Percentiles rank a stretch among this genome's conserved stretches.
Evolutionary conservation across 2,113 vertebrate genomes (phyloP).

Genomic region (Tupaia tana): DNA sequence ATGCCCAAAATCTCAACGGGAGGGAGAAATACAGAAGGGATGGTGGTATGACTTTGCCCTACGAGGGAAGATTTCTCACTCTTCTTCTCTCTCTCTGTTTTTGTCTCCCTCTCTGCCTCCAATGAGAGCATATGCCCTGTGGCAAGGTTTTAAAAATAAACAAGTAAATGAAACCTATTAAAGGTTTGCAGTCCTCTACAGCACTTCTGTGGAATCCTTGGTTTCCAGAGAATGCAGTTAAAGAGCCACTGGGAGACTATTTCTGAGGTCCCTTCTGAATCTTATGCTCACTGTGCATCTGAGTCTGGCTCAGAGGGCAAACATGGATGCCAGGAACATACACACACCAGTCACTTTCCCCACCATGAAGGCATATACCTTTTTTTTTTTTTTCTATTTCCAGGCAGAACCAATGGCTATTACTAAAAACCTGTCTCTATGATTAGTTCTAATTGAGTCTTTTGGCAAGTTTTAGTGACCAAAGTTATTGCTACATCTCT

Average conservation of each 20-base stretch:
- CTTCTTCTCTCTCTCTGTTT: too few species aligned
- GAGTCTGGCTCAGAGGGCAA: not conserved
- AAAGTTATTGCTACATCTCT: not conserved
- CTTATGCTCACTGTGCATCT: not conserved
- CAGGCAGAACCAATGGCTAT: not conserved
- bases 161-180: not conserved
- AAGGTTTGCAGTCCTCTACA: not conserved
- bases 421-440: not conserved
- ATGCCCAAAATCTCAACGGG: too few species aligned
- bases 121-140: too few species aligned
- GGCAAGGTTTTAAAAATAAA: too few species aligned
- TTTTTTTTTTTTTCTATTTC: not conserved
- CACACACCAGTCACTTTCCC: not conserved
- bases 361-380: not conserved
- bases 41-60: too few species aligned
- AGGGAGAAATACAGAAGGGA: too few species aligned
- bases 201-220: not conserved
- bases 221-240: not conserved
- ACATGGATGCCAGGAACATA: not conserved
- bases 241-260: not conserved
- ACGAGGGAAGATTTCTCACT: too few species aligned
- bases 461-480: not conserved
- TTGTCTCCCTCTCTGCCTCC: too few species aligned
- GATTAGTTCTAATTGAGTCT: not conserved
- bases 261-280: conserved; percentile 1